Conservation (phyloP, 2,888 invertebrate species). For the Candidula unifasciata region DNA sequence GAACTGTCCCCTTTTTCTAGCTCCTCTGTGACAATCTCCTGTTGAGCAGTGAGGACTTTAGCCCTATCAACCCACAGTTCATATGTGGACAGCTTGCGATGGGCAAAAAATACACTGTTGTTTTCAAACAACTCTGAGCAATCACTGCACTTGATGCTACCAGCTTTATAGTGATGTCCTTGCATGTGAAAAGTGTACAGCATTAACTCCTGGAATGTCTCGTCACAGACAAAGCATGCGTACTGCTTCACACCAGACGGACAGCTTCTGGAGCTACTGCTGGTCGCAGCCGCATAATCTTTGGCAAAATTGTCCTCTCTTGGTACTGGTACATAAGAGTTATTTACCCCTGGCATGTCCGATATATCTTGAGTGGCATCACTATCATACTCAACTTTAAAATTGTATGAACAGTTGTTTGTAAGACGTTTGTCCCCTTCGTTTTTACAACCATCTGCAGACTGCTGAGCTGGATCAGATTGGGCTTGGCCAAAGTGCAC, state of each 20-base stretch:
- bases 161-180: constrained; percentile 3
- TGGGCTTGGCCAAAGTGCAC: no score
- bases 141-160: constrained; percentile 26
- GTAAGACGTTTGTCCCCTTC: background rate
- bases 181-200: constrained; percentile 38
- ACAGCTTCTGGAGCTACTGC: background rate
- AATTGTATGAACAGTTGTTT: background rate
- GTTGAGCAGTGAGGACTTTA: background rate
- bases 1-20: background rate
- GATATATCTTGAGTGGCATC: constrained; percentile 47
- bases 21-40: background rate
- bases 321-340: background rate
- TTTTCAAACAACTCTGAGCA: constrained; percentile 34
- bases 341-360: background rate
- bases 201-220: constrained; percentile 7
- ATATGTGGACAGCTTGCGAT: constrained; percentile 43
- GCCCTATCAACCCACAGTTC: constrained; percentile 37
- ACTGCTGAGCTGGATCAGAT: background rate
- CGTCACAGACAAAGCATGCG: constrained; percentile 50
- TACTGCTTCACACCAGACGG: constrained; percentile 23
- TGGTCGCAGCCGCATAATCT: background rate
- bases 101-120: constrained; percentile 5
- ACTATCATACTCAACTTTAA: constrained; percentile 26
- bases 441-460: background rate
- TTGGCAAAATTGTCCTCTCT: background rate